Base-by-base conservation (phyloP, 2,797 vertebrate species). In the Melanotaenia boesemani region DNA sequence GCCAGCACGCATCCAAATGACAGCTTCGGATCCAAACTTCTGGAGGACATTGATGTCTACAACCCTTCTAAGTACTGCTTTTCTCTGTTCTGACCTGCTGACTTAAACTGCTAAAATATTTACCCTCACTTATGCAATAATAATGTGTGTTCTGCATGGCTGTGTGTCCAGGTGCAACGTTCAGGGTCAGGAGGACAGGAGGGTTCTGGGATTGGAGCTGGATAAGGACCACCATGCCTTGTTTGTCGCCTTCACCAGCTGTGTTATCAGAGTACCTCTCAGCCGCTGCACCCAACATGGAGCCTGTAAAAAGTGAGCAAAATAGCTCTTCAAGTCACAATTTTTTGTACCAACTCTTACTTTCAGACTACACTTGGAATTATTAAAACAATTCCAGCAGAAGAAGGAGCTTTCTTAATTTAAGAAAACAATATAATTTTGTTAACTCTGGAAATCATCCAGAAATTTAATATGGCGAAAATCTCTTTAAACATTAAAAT, bases 21-120 rank as follows among this genome's bases (percentile, higher is more conserved):
- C 88, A 89, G 96, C 91, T 95, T 94, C 60, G 92, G 95, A 67
- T 96, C 97, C 0, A 77, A 95, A 26, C 94, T 99, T 67, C 95
- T 99, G 93, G 98, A 99, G 94, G 97, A 98, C 84, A 97, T 99
- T 64, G 93, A 96, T 52, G 96, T 97, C 6, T 98, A 96, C 92
- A 96, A 96, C 88, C 96, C 95, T 1, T 93, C 94, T 81, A 97
- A 94, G 98, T 94, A 30, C 10, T 66, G 50, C 16, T 34, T 11
- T 56, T 56, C 12, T 24, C 18, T 3, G 34, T 64, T 58, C n/a
- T 22, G 22, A 12, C 2, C 57, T 50, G 22, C 32, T 15, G 5
- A 3, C 32, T 2, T 13, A 32, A 32, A 44, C 11, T 26, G 1
- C 4, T 30, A 11, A 46, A 26, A 2, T 8, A 2, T 30, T 22